Conservation (phyloP, 2,888 invertebrate genomes). For the Erannis defoliaria region DNA sequence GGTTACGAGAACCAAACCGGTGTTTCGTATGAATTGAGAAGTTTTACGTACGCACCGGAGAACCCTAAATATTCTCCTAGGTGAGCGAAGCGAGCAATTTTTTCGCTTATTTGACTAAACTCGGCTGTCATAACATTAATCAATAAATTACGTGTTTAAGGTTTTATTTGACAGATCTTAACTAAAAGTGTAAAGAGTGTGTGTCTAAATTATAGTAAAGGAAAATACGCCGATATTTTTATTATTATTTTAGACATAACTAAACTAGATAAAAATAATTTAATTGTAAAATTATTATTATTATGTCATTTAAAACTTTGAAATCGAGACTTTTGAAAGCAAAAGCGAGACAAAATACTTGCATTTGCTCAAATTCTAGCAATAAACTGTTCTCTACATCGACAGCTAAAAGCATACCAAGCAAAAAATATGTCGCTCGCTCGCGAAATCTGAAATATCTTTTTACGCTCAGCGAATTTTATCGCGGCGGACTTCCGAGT, state of each 20-base stretch:
- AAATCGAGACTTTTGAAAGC: too few relatives aligned
- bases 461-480: constrained; percentile 1
- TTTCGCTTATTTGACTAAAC: background rate
- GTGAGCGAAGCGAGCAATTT: constrained; percentile 54
- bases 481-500: background rate
- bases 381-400: background rate
- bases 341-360: too few relatives aligned
- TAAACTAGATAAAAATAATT: too few relatives aligned
- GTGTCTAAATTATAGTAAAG: too few relatives aligned
- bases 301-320: too few relatives aligned
- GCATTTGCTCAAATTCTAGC: too few relatives aligned
- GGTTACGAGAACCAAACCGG: constrained; percentile 79
- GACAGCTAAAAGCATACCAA: background rate
- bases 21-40: constrained; percentile 93
- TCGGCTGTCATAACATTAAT: background rate
- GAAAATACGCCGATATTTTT: too few relatives aligned
- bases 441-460: background rate
- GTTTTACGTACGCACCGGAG: constrained; percentile 95
- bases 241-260: too few relatives aligned
- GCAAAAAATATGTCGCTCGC: background rate
- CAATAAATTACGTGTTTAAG: background rate
- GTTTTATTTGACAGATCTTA: too few relatives aligned
- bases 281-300: too few relatives aligned
- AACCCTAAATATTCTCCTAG: constrained; percentile 95
- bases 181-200: too few relatives aligned